Evolutionary conservation across 2,888 invertebrate species (phyloP), one percentile per base, ranked within the genome.

Genomic region (Ichneumoninae sp.): DNA sequence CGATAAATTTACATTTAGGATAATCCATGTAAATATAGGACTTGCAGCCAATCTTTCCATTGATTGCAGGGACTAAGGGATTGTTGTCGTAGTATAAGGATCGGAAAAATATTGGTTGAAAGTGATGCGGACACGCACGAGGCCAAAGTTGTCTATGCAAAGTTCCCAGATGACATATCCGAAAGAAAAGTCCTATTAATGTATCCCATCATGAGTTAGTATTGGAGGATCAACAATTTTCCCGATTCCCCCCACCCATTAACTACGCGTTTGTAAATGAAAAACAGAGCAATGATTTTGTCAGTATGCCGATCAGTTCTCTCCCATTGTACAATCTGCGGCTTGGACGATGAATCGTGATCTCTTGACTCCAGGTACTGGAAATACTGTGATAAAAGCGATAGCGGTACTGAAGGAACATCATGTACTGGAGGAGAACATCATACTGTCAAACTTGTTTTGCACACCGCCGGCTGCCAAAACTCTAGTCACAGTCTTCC

Each of bases 101-200:
- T 99, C 88, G 99, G 99, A 44, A 99, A 99, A 95, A 99, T 99
- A 92, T 95, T 99, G 63, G 98, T 99, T 0, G 99, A 99, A 94
- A 98, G 98, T 85, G 98, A 99, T 95, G 97, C 97, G 10, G 99
- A 99, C 91, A 99, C 99, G 0, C 98, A 99, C 90, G 98, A 98
- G 93, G 99, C 99, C 0, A 96, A 97, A 92, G 99, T 99, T 0
- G 98, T 99, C 2, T 99, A 99, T 93, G 98, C 99, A 5, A 97
- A 99, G 93, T 98, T 99, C 93, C 99, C 99, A 0, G 98, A 98
- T 87, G 99, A 99, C 93, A 98, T 99, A 87, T 95, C 97, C 0
- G 95, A 96, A 75, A 95, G 99, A 89, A 96, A 96, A 93, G 98
- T 99, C 57, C 95, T 99, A 65, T 95, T 99, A 3, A 98, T 99